Evolutionary conservation across 2,888 invertebrate genomes (phyloP).

Genomic region (Mongoloraphidia duomilia): DNA sequence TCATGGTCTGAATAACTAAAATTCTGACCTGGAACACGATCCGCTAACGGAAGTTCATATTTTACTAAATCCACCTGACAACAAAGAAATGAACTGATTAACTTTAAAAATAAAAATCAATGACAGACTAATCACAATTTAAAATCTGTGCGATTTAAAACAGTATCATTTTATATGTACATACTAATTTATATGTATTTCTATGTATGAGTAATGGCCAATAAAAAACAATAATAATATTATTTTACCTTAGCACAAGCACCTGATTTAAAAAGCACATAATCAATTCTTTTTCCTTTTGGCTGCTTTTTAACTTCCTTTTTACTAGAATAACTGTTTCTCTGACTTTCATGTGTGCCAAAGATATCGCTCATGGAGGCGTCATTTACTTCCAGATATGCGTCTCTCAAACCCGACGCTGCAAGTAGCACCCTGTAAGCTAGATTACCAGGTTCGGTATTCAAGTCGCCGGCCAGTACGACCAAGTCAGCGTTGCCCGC

Average conservation of each 20-base stretch:
- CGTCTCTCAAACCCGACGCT: constrained; percentile 39
- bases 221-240: neutral
- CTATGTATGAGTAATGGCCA: too few species aligned
- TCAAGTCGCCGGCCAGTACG: constrained; percentile 88
- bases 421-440: constrained; percentile 51
- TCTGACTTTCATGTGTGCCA: constrained; percentile 58
- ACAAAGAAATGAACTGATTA: constrained; percentile 6
- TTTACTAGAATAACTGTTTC: constrained; percentile 67
- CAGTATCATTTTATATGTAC: too few species aligned
- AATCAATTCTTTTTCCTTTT: constrained; percentile 82
- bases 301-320: constrained; percentile 37
- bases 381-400: constrained; percentile 26
- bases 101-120: constrained; percentile 1
- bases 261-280: constrained; percentile 56
- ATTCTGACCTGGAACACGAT: constrained; percentile 50
- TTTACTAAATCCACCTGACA: constrained; percentile 31
- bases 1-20: constrained; percentile 88
- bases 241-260: constrained; percentile 19
- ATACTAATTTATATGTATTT: too few species aligned
- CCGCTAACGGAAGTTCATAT: constrained; percentile 57
- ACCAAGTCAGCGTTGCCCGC: constrained; percentile 63
- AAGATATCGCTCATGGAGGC: constrained; percentile 12
- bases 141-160: neutral
- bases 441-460: constrained; percentile 77
- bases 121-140: neutral